A percentile compares a stretch with the other conserved stretches of the same genome.
Evolutionary conservation across 2,113 vertebrate species (phyloP).

Genomic region (Cyphomyrus plagiostoma): DNA sequence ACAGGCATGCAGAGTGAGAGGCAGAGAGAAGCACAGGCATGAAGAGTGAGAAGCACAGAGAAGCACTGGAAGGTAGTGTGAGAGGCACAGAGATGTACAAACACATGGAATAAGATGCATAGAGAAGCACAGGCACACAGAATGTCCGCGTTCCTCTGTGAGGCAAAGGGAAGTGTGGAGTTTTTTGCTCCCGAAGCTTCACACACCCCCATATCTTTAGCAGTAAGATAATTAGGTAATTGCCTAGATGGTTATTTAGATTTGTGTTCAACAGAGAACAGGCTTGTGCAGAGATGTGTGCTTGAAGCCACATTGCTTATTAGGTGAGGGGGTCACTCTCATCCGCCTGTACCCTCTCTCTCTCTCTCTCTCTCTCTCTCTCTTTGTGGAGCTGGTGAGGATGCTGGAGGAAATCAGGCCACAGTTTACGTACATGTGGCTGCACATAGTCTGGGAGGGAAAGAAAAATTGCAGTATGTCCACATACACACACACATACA

Average conservation of each 20-base stretch:
- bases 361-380: not conserved
- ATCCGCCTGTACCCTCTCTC: not conserved
- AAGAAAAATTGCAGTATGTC: not conserved
- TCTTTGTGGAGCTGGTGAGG: not conserved
- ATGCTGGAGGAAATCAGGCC: not conserved
- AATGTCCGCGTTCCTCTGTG: not conserved
- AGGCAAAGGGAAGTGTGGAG: not conserved
- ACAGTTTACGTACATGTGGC: not conserved
- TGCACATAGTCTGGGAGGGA: not conserved
- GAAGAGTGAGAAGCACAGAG: not conserved
- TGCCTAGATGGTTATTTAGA: not conserved
- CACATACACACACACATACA: no score
- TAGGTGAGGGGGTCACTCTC: not conserved
- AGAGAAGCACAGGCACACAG: not conserved
- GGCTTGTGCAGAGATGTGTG: not conserved
- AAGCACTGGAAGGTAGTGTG: not conserved
- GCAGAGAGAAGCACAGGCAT: not conserved
- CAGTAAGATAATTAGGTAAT: not conserved
- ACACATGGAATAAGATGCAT: not conserved
- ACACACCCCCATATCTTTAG: not conserved
- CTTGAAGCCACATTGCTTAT: not conserved
- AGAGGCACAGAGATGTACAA: not conserved
- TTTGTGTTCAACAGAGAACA: not conserved
- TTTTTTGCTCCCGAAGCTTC: not conserved
- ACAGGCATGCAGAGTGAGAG: not conserved